Base-by-base conservation (phyloP, 1,140 invertebrate genomes). In the Dysdera silvatica region DNA sequence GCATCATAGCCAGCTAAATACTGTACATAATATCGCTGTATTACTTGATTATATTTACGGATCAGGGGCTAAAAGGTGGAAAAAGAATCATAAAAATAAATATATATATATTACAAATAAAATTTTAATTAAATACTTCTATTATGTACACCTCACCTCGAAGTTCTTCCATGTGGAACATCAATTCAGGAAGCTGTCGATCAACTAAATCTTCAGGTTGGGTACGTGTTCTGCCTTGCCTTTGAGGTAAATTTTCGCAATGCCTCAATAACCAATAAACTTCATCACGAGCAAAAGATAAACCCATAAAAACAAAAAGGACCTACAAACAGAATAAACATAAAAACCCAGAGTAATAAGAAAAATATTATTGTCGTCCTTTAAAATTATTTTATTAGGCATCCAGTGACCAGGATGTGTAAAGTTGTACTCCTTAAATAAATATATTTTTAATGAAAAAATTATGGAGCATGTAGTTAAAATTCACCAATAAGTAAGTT, bases 101-200 rank as follows among this genome's bases (percentile, higher is more conserved):
- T 60, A 59, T 16, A 26, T 28, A 69, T 47, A 59, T 64, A 28
- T 35, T 29, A 63, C 56, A 59, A 20, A 26, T 28, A 69, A 43
- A 23, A 3, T n/a, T 26, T 24, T 51, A 26, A 33, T 40, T 32
- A 40, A 26, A 61, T 32, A 60, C 6, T n/a, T 45, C 24, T 26
- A n/a, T n/a, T n/a, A n/a, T n/a, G n/a, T n/a, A n/a, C n/a, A 64
- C 12, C 52, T 68, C 71, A 75, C 81, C 81, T 74, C 94, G 82
- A 26, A 99, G 76, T 78, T 99, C 96, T 77, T 98, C 94, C 84
- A 98, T 97, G 70, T 98, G 93, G 76, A 98, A 99, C 1, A 99
- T 77, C 26, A 99, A 78, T 79, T 99, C 97, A 7, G 97, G 95
- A 28, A 99, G 79, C 74, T 98, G 95, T 51, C 95, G 80, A 74